phyloP scores from a whole-genome alignment of 2,113 vertebrate genomes.

The Esox niger region DNA sequence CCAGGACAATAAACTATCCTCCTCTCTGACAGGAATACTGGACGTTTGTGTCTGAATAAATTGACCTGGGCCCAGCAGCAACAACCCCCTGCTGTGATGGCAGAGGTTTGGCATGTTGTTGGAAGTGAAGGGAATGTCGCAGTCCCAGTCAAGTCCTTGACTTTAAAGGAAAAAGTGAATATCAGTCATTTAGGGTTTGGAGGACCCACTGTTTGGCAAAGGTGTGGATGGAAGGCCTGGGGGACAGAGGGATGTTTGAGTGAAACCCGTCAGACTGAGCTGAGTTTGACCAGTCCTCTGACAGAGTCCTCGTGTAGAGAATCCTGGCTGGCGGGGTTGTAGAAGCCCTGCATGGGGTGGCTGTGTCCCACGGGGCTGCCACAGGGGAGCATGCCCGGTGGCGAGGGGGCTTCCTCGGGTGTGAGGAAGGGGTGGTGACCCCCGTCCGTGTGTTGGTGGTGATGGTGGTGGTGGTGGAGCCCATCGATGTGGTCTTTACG shows the following conservation, averaged over 20 bases:
- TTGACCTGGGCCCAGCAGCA: conserved; percentile 13
- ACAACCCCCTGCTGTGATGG: conserved; percentile 12
- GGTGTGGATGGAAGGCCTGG: background rate
- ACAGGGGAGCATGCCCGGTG: conserved; percentile 83
- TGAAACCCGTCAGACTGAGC: conserved; percentile 83
- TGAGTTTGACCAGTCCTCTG: conserved; percentile 94
- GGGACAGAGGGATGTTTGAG: conserved; percentile 25
- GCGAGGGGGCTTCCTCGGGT: conserved; percentile 89
- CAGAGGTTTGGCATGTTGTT: conserved; percentile 43
- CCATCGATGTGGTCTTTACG: conserved; percentile 48
- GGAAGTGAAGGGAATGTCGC: conserved; percentile 31
- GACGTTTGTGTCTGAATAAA: background rate
- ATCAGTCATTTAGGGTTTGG: conserved; percentile 7
- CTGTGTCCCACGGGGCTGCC: conserved; percentile 84
- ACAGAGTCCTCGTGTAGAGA: conserved; percentile 95
- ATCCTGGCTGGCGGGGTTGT: conserved; percentile 92
- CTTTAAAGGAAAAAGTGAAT: background rate
- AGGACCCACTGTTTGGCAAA: conserved; percentile 24
- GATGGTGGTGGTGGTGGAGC: conserved; percentile 31
- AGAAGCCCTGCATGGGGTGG: conserved; percentile 83
- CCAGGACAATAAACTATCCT: conserved; percentile 15
- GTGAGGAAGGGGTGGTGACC: conserved; percentile 89
- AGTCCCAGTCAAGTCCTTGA: conserved; percentile 19
- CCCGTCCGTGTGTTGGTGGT: conserved; percentile 44
- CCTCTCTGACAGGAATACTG: conserved; percentile 17